These are phyloP conservation scores for Theodoxus fluviatilis DNA, from an alignment of 2,888 invertebrate species.

Conservation along the genomic window DNA sequence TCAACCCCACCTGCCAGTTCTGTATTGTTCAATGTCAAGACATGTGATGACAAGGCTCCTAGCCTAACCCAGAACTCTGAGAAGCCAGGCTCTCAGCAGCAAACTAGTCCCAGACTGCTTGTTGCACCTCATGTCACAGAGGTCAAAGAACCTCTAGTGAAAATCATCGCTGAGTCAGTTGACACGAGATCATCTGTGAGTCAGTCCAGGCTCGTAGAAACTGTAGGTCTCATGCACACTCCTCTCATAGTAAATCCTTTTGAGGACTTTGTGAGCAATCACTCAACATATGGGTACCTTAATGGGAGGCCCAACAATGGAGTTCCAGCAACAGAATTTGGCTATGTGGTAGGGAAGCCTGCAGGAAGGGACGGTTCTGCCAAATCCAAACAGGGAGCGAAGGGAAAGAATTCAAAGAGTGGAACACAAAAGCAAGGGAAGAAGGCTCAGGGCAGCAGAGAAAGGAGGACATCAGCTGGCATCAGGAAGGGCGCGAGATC, in stretches of 20 bases:
- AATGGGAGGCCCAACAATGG: constrained; percentile 29
- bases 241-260: constrained; percentile 57
- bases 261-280: too few relatives aligned
- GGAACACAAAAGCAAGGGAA: constrained; percentile 32
- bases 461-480: too few relatives aligned
- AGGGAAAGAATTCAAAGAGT: constrained; percentile 43
- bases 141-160: constrained; percentile 32
- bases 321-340: constrained; percentile 40
- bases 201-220: constrained; percentile 12
- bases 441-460: too few relatives aligned
- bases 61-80: too few relatives aligned
- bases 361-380: constrained; percentile 33
- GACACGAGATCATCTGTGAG: constrained; percentile 2
- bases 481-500: too few relatives aligned
- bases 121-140: neutral
- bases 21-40: too few relatives aligned
- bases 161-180: constrained; percentile 26
- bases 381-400: constrained; percentile 36
- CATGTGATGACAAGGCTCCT: too few relatives aligned
- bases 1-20: too few relatives aligned
- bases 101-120: neutral
- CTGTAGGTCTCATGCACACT: constrained; percentile 33
- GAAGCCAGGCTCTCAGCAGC: too few relatives aligned
- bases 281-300: too few relatives aligned
- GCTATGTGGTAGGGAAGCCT: constrained; percentile 43